These are phyloP conservation scores for Pharmacophagus antenor DNA, from an alignment of 2,888 invertebrate species.

Conservation along the genomic window DNA sequence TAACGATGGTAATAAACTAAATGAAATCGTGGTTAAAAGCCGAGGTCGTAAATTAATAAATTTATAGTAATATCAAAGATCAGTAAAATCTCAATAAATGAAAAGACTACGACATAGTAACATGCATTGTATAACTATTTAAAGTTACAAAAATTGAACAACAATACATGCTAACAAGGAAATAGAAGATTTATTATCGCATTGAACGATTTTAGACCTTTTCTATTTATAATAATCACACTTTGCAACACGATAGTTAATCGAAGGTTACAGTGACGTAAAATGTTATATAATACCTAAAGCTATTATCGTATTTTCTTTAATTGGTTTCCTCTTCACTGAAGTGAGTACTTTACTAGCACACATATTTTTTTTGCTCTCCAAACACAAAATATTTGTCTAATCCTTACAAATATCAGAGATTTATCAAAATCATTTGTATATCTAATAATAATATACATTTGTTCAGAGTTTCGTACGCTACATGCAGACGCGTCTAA, in stretches of 20 bases:
- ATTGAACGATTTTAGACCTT: conserved; percentile 14
- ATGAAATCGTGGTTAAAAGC: conserved; percentile 70
- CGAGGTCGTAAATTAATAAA: conserved; percentile 67
- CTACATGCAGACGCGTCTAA: conserved; percentile 36
- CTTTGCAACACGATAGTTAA: background rate
- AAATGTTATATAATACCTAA: conserved; percentile 23
- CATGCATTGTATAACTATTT: conserved; percentile 53
- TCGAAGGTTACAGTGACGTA: conserved; percentile 4
- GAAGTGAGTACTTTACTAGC: conserved; percentile 18
- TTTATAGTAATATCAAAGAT: conserved; percentile 73
- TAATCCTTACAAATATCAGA: conserved; percentile 29
- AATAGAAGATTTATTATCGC: background rate
- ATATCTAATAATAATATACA: conserved; percentile 30
- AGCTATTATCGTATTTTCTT: conserved; percentile 26
- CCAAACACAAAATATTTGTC: conserved; percentile 22
- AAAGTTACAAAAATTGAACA: conserved; percentile 36
- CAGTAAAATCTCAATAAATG: conserved; percentile 70
- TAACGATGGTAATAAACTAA: conserved; percentile 63
- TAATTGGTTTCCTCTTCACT: conserved; percentile 24
- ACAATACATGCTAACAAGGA: conserved; percentile 33
- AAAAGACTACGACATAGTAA: conserved; percentile 49
- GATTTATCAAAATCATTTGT: conserved; percentile 30
- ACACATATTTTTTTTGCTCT: conserved; percentile 24
- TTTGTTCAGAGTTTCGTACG: conserved; percentile 32
- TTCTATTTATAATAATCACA: conserved; percentile 18